These are phyloP conservation scores for Caloenas nicobarica DNA, from an alignment of 2,113 vertebrate genomes.

Conservation along the genomic window DNA sequence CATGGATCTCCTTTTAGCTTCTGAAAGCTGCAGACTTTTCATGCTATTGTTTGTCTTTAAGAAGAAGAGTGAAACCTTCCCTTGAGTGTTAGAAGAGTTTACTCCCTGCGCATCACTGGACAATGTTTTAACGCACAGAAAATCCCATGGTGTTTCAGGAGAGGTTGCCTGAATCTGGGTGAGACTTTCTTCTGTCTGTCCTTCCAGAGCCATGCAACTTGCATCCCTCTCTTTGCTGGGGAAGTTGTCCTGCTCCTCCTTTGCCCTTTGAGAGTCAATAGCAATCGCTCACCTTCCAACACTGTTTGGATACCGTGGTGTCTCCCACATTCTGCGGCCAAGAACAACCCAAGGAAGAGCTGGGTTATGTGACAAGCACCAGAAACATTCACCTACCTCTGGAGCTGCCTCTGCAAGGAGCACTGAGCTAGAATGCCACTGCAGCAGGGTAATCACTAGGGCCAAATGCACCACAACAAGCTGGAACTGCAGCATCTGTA, in stretches of 20 bases:
- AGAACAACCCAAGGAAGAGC: not conserved
- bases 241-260: not conserved
- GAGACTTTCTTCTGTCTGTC: not conserved
- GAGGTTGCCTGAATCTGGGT: not conserved
- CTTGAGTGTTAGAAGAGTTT: not conserved
- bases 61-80: not conserved
- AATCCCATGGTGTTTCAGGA: not conserved
- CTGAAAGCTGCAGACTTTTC: not conserved
- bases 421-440: slow-evolving; percentile 47
- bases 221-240: not conserved
- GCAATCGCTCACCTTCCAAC: not conserved
- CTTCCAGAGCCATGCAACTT: not conserved
- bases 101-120: not conserved
- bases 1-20: not conserved
- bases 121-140: not conserved
- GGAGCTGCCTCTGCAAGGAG: slow-evolving; percentile 11
- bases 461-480: slow-evolving; percentile 37
- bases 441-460: slow-evolving; percentile 60
- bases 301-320: fast-evolving
- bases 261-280: not conserved
- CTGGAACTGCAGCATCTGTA: slow-evolving; percentile 76
- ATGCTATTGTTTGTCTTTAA: not conserved
- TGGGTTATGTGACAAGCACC: not conserved
- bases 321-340: not conserved
- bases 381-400: slow-evolving; percentile 60